Evolutionary conservation across 2,113 vertebrate species (phyloP), one percentile per base, ranked within the genome.

Genomic region (Stigmatopora argus): DNA sequence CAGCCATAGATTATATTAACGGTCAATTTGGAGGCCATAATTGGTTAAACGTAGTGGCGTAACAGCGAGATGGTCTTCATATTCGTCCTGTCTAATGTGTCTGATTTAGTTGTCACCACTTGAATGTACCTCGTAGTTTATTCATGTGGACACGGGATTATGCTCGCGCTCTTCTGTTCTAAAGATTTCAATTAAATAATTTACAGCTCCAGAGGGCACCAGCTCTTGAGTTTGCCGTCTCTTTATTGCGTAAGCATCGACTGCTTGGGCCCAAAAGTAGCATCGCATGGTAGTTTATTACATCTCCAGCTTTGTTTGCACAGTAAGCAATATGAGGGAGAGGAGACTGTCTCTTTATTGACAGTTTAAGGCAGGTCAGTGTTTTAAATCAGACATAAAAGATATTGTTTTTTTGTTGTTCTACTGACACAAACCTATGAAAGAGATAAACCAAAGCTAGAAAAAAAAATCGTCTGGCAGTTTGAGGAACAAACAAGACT

Each of bases 241-340:
- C 41, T 65, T 63, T 19, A 51, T 81, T 83, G 82, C 78, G 35
- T 81, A 81, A 83, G 80, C 66, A 65, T 64, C 70, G 71, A 59
- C 69, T 41, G 15, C 74, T 73, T 62, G 67, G 23, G n/a, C 63
- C 55, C 48, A 65, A 70, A 55, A 31, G 53, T 15, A 26, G 63
- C 62, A 74, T 26, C 23, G 13, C 53, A 5, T 61, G 44, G 34
- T n/a, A 15, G 6, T 45, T 35, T 23, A 72, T 65, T 38, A 68
- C 14, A 68, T 55, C 21, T 55, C 23, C 71, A 69, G 57, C 67
- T 82, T 74, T 67, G 49, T 49, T 61, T 47, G 46, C 38, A 62
- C 64, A 66, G 17, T 67, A 65, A 78, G 13, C 21, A 66, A 41
- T 77, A 70, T 73, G 67, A n/a, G 46, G 53, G 66, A 78, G 31